Conservation (phyloP, 64 coral and sea anemone genomes). For the Dendrophyllia cribrosa region DNA sequence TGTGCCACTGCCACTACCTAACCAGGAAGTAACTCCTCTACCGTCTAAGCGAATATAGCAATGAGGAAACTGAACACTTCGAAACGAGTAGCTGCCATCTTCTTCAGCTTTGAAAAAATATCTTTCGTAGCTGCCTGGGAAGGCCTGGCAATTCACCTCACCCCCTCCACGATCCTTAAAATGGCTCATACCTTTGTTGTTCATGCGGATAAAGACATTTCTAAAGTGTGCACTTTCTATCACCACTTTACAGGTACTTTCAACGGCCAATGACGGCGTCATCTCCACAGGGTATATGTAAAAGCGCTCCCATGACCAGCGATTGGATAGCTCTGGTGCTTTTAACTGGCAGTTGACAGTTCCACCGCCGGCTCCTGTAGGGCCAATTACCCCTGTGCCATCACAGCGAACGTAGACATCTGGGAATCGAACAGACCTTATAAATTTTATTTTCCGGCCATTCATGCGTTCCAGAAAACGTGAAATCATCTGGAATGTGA, state of each 20-base stretch:
- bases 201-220: conserved; percentile 19
- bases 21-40: background rate
- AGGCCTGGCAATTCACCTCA: conserved; percentile 11
- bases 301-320: background rate
- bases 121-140: background rate
- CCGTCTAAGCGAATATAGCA: conserved; percentile 32
- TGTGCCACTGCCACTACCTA: background rate
- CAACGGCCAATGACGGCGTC: background rate
- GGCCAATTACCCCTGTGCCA: conserved; percentile 17
- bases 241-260: background rate
- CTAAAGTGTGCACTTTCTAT: conserved; percentile 5
- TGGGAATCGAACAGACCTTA: conserved; percentile 43
- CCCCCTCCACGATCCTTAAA: background rate
- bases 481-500: conserved; percentile 40
- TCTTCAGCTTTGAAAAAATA: background rate
- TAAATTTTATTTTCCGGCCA: conserved; percentile 2
- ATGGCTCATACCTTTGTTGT: background rate
- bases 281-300: conserved; percentile 49
- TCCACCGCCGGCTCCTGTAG: background rate
- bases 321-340: background rate
- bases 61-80: conserved; percentile 20
- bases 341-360: conserved; percentile 64
- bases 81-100: conserved; percentile 10
- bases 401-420: conserved; percentile 68
- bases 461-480: conserved; percentile 68